Evolutionary conservation across 2,113 vertebrate genomes (phyloP), one percentile per base, ranked within the genome.

Genomic region (Amblyornis subalaris): DNA sequence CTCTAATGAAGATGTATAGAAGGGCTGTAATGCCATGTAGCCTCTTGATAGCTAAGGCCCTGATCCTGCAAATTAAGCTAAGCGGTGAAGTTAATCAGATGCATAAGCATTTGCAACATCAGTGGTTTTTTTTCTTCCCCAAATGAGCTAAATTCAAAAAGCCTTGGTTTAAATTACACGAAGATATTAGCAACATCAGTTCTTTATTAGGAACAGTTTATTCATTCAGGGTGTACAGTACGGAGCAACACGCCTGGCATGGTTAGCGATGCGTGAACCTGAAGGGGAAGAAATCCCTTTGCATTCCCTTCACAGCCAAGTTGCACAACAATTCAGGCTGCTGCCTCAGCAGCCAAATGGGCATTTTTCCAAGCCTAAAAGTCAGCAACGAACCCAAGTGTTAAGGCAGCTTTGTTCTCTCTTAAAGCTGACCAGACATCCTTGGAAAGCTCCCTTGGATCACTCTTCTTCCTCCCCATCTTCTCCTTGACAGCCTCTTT

Each of bases 1-100:
- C 85, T 90, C 82, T 96, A 96, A 96, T 97, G 95, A 97, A 96
- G 95, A 97, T 81, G 96, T 95, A 94, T 88, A 92, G 93, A 88
- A 93, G 75, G 94, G 93, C 69, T 91, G 94, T 88, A 96, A 96
- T 94, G 93, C 94, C 90, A 71, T 51, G 79, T 67, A 96, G 90
- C 96, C 95, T 95, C 94, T 80, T 97, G 96, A 95, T 96, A 96
- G 90, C 95, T 94, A 80, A 92, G 94, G 95, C 95, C 96, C 94
- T 95, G 93, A 96, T 95, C 93, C 94, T 95, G 95, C 96, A 97
- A 96, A 97, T 95, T 95, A 96, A 96, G 86, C 94, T 96, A 95
- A 95, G 93, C 42, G 2, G 88, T 1, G 1, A 93, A 97, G 88
- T 95, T 96, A 96, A 95, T 96, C 95, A 97, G 92, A 96, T 96